These are phyloP conservation scores for Meles meles DNA, from an alignment of 2,113 vertebrate species.

Conservation along the genomic window DNA sequence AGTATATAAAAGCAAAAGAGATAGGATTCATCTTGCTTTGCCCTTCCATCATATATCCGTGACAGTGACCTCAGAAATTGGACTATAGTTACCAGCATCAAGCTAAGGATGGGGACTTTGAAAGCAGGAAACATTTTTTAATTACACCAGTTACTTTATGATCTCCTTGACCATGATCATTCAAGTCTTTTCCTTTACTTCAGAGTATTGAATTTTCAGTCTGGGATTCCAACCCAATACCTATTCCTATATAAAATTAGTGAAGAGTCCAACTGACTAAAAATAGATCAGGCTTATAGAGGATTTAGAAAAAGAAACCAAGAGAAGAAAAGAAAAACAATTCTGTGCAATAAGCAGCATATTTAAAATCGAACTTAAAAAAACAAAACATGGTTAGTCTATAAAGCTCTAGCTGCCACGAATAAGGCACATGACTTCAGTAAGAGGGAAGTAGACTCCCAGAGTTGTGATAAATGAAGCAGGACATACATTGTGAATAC, in stretches of 20 bases:
- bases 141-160: not conserved
- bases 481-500: not conserved
- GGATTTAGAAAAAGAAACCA: not conserved
- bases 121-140: not conserved
- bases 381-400: not conserved
- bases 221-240: not conserved
- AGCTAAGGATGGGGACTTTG: not conserved
- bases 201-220: not conserved
- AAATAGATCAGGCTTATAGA: not conserved
- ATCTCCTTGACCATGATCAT: not conserved
- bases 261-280: not conserved
- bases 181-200: not conserved
- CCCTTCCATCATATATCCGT: not conserved
- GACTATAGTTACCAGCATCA: not conserved
- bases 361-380: not conserved
- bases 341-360: not conserved
- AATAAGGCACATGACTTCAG: not conserved
- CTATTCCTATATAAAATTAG: not conserved
- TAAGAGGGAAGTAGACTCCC: not conserved
- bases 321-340: not conserved
- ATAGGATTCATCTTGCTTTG: not conserved
- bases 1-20: not conserved
- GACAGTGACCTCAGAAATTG: not conserved
- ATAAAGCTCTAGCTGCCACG: not conserved
- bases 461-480: not conserved